These are phyloP conservation scores for Megaceryle alcyon DNA, from an alignment of 2,797 vertebrate species.

Conservation along the genomic window DNA sequence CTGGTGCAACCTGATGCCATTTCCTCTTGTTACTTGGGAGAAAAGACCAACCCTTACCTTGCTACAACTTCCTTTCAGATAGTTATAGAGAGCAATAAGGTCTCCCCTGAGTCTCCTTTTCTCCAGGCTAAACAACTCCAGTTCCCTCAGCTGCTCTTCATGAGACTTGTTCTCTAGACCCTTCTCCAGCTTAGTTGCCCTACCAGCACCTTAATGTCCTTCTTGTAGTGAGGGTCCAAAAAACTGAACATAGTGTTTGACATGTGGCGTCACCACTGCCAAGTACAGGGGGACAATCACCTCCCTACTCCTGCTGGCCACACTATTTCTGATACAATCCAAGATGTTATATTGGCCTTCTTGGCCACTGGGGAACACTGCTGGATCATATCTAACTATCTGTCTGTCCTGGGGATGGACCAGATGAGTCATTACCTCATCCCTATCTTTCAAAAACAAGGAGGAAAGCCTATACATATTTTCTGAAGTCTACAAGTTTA, in stretches of 20 bases:
- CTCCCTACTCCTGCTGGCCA: background rate
- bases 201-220: background rate
- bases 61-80: background rate
- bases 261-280: accelerated
- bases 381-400: background rate
- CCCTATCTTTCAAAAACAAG: background rate
- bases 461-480: background rate
- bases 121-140: background rate
- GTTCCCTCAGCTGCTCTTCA: accelerated
- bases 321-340: accelerated
- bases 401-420: background rate
- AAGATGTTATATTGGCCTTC: background rate
- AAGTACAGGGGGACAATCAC: accelerated
- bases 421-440: background rate
- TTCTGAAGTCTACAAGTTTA: background rate
- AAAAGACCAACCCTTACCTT: accelerated
- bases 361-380: background rate
- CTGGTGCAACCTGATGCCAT: accelerated
- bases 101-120: background rate
- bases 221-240: background rate
- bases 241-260: background rate
- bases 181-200: accelerated
- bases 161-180: background rate
- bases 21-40: background rate
- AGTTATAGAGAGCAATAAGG: background rate